Base-by-base conservation (phyloP, 2,888 invertebrate species). In the Rugalucina vietnamica region DNA sequence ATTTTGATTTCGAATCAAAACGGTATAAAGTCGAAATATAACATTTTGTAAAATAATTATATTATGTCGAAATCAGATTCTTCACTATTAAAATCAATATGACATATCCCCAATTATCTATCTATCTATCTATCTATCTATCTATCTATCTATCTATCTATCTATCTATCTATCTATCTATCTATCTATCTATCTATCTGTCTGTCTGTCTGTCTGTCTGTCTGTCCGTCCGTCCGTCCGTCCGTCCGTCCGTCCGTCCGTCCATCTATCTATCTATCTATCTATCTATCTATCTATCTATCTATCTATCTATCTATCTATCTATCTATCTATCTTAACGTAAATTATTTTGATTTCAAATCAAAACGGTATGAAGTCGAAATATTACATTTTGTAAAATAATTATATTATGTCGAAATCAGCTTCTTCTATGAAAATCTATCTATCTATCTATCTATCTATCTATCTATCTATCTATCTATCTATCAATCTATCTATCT, bases 141-240 rank as follows among this genome's bases (percentile, higher is more conserved):
- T 54, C 54, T 54, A 54, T 54, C 54, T 54, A 54, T 54, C 12
- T 54, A 54, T 54, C 54, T 54, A 54, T 54, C 12, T 54, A 54
- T 54, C 54, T 54, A 54, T 54, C 54, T 54, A 54, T 54, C 54
- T 54, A 54, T 54, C 54, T 54, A 54, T 54, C 54, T 54, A 54
- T 54, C 54, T 54, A 54, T 54, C 54, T 54, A 54, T 54, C 54
- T 54, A 54, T 54, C 54, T 54, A 54, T 54, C 54, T 54, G n/a
- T 54, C 54, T 54, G 5, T 54, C n/a, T n/a, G n/a, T 54, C 54
- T 54, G n/a, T 54, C 54, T 54, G n/a, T 54, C 54, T 54, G n/a
- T 54, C 54, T 54, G n/a, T 54, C 54, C n/a, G n/a, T 54, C 54
- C n/a, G n/a, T 18, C 54, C n/a, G 21, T 21, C 54, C 21, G n/a